A percentile compares a stretch with the other conserved stretches of the same genome.
Evolutionary conservation across 2,888 invertebrate species (phyloP).

Genomic region (Scaptomyza flava): DNA sequence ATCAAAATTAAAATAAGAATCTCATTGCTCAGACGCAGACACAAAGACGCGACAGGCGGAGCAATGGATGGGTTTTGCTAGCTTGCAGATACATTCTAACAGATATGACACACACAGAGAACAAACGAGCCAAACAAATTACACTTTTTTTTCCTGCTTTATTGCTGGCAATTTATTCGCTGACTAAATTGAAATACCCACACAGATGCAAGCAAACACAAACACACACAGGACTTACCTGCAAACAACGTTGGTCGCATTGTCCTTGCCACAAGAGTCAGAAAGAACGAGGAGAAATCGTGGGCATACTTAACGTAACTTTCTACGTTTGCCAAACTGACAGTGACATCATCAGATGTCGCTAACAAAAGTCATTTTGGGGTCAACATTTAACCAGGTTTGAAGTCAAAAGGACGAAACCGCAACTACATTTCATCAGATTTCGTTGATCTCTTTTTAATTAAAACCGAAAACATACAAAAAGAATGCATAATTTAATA

Average conservation of each 20-base stretch:
- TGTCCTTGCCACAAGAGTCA: slow-evolving; percentile 41
- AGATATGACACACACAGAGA: slow-evolving; percentile 69
- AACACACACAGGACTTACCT: slow-evolving; percentile 71
- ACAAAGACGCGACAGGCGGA: neutral
- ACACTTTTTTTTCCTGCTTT: slow-evolving; percentile 68
- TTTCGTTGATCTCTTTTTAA: slow-evolving; percentile 39
- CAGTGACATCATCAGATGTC: slow-evolving; percentile 64
- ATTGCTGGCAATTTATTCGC: slow-evolving; percentile 78
- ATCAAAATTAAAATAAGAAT: slow-evolving; percentile 80
- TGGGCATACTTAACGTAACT: slow-evolving; percentile 26
- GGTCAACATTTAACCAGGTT: slow-evolving; percentile 32
- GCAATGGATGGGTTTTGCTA: neutral
- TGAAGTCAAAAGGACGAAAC: slow-evolving; percentile 1
- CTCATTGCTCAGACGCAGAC: slow-evolving; percentile 75
- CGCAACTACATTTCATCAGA: slow-evolving; percentile 19
- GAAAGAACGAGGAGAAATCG: slow-evolving; percentile 10
- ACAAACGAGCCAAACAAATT: slow-evolving; percentile 79
- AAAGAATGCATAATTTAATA: neutral
- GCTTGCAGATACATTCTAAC: slow-evolving; percentile 64
- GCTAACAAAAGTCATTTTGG: slow-evolving; percentile 50
- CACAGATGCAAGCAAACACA: slow-evolving; percentile 48
- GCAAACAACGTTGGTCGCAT: slow-evolving; percentile 42
- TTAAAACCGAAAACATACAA: slow-evolving; percentile 8
- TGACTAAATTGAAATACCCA: slow-evolving; percentile 73
- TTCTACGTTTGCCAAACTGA: slow-evolving; percentile 30